Base-by-base conservation (phyloP, 1,140 invertebrate genomes). In the Euura saliciscinereae region DNA sequence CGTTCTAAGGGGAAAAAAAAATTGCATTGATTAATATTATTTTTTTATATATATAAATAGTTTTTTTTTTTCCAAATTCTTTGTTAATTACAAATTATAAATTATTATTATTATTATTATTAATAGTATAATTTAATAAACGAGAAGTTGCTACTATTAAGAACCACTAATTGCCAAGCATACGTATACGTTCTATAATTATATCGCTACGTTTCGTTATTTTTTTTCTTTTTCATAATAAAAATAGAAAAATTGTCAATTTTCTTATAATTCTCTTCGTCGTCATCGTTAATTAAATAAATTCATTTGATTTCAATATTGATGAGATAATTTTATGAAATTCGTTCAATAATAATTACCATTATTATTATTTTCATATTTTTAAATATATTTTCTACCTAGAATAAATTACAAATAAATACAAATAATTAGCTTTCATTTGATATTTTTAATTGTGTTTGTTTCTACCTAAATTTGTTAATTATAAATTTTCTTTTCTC, bases 391-490 rank as follows among this genome's bases (percentile, higher is more conserved):
- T 84, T 84, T 79, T 84, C 83, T 85, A 85, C 81, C 85, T 86
- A 87, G 75, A 86, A 87, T 87, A 87, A 87, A 86, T 86, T 87
- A 86, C 81, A 84, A 87, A 86, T 87, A 87, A 87, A 87, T 87
- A 85, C 75, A 84, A 83, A 84, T 85, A 85, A 80, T 81, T 84
- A 80, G 81, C 74, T 79, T 82, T 28, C 28, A 28, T 28, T 28
- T 28, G 0, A 1, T 28, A 1, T 28, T 28, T 28, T 28, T 28
- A 1, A 1, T 28, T 28, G 28, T 1, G 28, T 28, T 28, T 28
- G 28, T 28, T 28, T 78, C 85, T 87, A 87, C 83, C 86, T 87
- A 87, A 86, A 86, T 86, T 86, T 76, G 28, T 28, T 1, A 28
- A 28, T 28, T 28, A 28, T 28, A 28, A 66, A n/a, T 45, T 28